These are phyloP conservation scores for Halcyon malimbica DNA, from an alignment of 2,113 vertebrate genomes.

Conservation along the genomic window DNA sequence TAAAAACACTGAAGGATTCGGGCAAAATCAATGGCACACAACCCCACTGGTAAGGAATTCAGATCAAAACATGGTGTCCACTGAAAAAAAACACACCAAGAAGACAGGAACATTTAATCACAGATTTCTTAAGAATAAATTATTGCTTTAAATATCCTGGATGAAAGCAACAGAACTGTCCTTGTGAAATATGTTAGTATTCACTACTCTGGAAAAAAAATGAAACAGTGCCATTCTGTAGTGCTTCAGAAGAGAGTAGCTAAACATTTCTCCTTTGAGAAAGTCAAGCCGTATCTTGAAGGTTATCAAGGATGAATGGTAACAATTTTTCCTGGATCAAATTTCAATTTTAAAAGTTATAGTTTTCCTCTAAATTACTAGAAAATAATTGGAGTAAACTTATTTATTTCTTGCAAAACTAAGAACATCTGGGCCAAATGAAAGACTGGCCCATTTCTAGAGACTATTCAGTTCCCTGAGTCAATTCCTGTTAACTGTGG, in stretches of 20 bases:
- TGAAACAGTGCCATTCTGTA: not conserved
- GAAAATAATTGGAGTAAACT: not conserved
- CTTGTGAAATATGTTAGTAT: not conserved
- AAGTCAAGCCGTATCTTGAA: not conserved
- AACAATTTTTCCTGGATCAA: not conserved
- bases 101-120: not conserved
- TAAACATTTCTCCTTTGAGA: not conserved
- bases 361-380: not conserved
- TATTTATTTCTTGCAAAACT: not conserved
- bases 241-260: not conserved
- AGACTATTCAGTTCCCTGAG: not conserved
- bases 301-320: not conserved
- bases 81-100: not conserved
- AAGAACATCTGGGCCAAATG: not conserved
- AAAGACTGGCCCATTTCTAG: not conserved
- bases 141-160: not conserved
- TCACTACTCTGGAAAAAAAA: not conserved
- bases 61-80: not conserved
- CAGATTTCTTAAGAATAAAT: not conserved
- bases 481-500: not conserved
- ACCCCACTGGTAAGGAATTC: not conserved
- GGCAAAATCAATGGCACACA: not conserved
- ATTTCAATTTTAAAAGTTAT: not conserved
- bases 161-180: not conserved
- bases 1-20: not conserved